Conservation (phyloP, 1,140 invertebrate genomes). For the Drosophila truncata region DNA sequence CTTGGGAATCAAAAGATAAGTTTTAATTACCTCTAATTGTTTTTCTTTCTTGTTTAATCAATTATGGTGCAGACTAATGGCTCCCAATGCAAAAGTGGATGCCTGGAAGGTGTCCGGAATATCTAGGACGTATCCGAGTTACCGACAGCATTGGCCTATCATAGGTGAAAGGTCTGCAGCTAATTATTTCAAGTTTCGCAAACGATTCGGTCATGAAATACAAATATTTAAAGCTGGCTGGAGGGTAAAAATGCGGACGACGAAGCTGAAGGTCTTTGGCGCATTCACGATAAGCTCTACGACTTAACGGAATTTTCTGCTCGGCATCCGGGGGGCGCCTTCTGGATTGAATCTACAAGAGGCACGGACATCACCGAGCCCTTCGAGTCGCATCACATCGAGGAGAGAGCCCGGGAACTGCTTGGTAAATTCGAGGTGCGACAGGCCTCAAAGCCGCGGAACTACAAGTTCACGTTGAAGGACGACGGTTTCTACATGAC, state of each 20-base stretch:
- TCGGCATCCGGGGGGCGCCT: slow-evolving; percentile 91
- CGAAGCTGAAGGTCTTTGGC: slow-evolving; percentile 91
- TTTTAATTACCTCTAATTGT: slow-evolving; percentile 1
- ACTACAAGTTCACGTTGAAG: slow-evolving; percentile 89
- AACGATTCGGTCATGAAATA: neutral
- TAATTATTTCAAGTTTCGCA: neutral
- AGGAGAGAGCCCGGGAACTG: slow-evolving; percentile 86
- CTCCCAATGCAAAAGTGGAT: slow-evolving; percentile 56
- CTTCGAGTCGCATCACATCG: slow-evolving; percentile 89
- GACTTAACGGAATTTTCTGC: slow-evolving; percentile 89
- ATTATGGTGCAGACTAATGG: slow-evolving; percentile 35
- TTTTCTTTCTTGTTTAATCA: too few species aligned
- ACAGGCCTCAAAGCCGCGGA: slow-evolving; percentile 87
- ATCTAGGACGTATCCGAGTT: slow-evolving; percentile 64
- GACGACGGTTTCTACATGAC: slow-evolving; percentile 90
- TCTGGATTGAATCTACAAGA: slow-evolving; percentile 91
- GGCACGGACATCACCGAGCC: slow-evolving; percentile 92
- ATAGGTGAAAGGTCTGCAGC: slow-evolving; percentile 47
- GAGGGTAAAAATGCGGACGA: slow-evolving; percentile 89
- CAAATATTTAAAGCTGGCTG: slow-evolving; percentile 86
- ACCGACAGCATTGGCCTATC: slow-evolving; percentile 33
- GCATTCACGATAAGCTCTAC: slow-evolving; percentile 91
- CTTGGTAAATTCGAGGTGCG: slow-evolving; percentile 88
- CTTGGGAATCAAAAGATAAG: slow-evolving; percentile 29
- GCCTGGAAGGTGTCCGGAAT: slow-evolving; percentile 67